Conservation (phyloP, 1,140 invertebrate species). For the Anadara kagoshimensis region DNA sequence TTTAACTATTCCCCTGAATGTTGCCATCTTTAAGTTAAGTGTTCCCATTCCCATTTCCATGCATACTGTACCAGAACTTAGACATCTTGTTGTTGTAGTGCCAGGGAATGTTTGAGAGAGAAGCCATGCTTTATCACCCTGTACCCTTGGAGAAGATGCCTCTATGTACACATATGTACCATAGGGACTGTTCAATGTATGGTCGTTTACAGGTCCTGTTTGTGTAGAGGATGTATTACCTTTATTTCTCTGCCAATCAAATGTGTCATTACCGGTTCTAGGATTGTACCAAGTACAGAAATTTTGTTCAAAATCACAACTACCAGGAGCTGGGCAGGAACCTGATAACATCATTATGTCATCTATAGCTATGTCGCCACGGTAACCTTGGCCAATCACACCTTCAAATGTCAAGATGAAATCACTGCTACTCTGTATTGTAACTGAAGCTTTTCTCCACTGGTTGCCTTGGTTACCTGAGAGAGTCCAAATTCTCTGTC, state of each 20-base stretch:
- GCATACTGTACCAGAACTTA: slow-evolving; percentile 85
- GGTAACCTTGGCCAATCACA: slow-evolving; percentile 47
- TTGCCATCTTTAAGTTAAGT: slow-evolving; percentile 53
- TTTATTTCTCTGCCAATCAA: slow-evolving; percentile 66
- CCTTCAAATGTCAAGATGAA: slow-evolving; percentile 61
- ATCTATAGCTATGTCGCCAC: slow-evolving; percentile 58
- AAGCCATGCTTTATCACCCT: slow-evolving; percentile 59
- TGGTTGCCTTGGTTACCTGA: slow-evolving; percentile 50
- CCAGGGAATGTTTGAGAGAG: slow-evolving; percentile 46
- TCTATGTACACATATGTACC: slow-evolving; percentile 71
- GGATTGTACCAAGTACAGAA: slow-evolving; percentile 63
- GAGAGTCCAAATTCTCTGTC: slow-evolving; percentile 45
- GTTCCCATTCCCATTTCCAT: slow-evolving; percentile 74
- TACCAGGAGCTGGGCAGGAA: slow-evolving; percentile 48
- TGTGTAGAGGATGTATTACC: slow-evolving; percentile 43
- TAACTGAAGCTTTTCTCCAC: slow-evolving; percentile 56
- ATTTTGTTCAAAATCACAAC: slow-evolving; percentile 68
- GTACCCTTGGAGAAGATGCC: slow-evolving; percentile 55
- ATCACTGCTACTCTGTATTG: slow-evolving; percentile 34
- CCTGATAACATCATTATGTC: slow-evolving; percentile 46
- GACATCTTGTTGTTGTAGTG: slow-evolving; percentile 52
- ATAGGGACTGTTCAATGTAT: slow-evolving; percentile 53
- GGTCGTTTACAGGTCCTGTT: slow-evolving; percentile 59
- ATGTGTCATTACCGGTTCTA: slow-evolving; percentile 53
- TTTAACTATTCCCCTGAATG: slow-evolving; percentile 1